A percentile compares a stretch with the other conserved stretches of the same genome.
Conservation (phyloP, 2,888 invertebrate genomes). For the Napeogenes inachia region DNA sequence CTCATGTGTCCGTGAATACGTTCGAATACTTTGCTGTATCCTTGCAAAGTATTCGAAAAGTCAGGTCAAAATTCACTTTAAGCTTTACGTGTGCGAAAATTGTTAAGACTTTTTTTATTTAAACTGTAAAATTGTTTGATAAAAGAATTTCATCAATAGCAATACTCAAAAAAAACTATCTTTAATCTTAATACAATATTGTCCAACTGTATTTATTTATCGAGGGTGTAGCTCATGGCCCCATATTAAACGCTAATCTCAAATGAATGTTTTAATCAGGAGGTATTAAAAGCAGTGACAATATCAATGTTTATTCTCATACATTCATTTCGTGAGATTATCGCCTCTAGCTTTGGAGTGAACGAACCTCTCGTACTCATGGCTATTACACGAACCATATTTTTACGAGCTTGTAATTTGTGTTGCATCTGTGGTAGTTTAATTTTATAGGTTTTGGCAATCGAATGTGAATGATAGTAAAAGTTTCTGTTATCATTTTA, state of each 20-base stretch:
- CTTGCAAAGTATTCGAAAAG: no score
- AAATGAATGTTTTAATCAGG: neutral
- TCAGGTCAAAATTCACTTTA: no score
- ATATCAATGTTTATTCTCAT: constrained; percentile 16
- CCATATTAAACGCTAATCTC: neutral
- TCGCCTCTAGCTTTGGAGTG: constrained; percentile 7
- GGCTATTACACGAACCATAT: neutral
- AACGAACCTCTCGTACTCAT: constrained; percentile 1
- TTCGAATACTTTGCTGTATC: no score
- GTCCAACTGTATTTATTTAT: no score
- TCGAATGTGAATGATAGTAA: neutral
- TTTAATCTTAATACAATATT: no score
- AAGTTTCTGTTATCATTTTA: no score
- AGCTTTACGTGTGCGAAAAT: no score
- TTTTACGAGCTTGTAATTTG: constrained; percentile 4
- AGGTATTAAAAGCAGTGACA: constrained; percentile 5
- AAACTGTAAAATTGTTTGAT: no score
- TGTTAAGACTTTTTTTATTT: no score
- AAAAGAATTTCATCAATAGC: no score
- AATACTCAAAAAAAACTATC: no score
- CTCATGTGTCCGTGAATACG: no score
- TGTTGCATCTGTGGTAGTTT: neutral
- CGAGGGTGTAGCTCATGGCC: neutral
- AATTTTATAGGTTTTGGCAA: constrained; percentile 6
- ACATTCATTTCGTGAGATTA: constrained; percentile 25